A percentile compares a stretch with the other conserved stretches of the same genome.
Evolutionary conservation across 2,888 invertebrate genomes (phyloP).

Genomic region (Hypomecis punctinalis): DNA sequence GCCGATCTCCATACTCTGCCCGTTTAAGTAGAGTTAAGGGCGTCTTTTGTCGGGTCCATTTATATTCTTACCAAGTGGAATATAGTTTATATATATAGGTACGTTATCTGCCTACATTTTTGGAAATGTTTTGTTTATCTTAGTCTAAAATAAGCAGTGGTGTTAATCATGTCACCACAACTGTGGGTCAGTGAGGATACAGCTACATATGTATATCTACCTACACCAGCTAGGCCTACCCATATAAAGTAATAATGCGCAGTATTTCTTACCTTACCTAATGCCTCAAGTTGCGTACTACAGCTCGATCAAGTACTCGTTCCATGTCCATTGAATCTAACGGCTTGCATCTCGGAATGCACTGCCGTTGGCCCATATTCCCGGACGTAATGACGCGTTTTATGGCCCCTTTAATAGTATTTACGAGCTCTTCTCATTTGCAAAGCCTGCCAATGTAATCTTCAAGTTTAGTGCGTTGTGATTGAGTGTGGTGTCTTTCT

Average conservation of each 20-base stretch:
- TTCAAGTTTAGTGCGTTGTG: neutral
- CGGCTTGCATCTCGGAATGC: conserved; percentile 21
- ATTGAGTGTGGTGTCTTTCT: neutral
- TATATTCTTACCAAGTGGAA: too few species aligned
- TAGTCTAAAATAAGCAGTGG: too few species aligned
- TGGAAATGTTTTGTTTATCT: too few species aligned
- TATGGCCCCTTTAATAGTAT: conserved; percentile 33
- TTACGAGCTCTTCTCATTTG: conserved; percentile 31
- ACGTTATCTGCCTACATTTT: too few species aligned
- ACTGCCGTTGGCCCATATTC: conserved; percentile 16
- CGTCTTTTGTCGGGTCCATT: too few species aligned
- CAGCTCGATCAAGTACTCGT: neutral
- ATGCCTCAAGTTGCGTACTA: conserved; percentile 4
- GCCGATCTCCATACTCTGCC: too few species aligned
- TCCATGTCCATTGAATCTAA: conserved; percentile 7
- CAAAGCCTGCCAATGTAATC: conserved; percentile 14
- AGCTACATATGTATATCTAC: too few species aligned
- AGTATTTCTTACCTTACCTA: neutral
- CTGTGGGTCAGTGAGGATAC: too few species aligned
- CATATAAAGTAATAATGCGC: neutral
- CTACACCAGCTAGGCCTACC: too few species aligned
- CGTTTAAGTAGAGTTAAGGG: too few species aligned
- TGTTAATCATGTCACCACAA: too few species aligned
- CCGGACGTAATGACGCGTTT: conserved; percentile 15
- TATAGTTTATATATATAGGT: too few species aligned